Evolutionary conservation across 2,113 vertebrate species (phyloP), one percentile per base, ranked within the genome.

Genomic region (Origma solitaria): DNA sequence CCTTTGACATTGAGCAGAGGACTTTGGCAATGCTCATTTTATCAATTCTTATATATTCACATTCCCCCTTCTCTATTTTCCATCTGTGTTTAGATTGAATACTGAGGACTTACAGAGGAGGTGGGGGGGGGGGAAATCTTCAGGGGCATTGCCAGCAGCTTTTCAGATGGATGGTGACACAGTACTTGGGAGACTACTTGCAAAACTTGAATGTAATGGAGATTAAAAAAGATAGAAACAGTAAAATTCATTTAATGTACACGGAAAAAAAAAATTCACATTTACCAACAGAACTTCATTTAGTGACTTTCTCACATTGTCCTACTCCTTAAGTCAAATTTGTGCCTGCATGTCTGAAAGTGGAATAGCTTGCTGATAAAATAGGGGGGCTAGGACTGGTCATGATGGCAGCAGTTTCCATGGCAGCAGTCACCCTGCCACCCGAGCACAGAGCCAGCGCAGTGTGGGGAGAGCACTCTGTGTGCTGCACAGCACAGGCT

Each of bases 401-500:
- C 58, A 93, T 60, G 11, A 10, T 4, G 42, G 70, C 89, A 90
- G 69, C 35, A 90, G 78, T 86, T 96, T 79, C 82, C 71, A 82
- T 38, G 58, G 81, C 79, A 94, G 88, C 71, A 60, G 45, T 84
- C 82, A 47, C 78, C 69, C 68, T 40, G 37, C n/a, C 73, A 35
- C 40, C 42, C 11, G 50, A 47, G 9, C 27, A 11, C 19, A 31
- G 66, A 94, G 57, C 25, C 69, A 23, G 71, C 1, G 0, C 0
- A 0, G 17, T 9, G 68, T 58, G 58, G 75, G 68, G 75, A 45
- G 71, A 80, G 69, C 7, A 1, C 0, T 0, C 11, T 10, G 19
- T 13, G 71, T 54, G 45, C 47, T 60, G 40, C 53, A 11, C 50
- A 12, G 75, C 11, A 5, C 24, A 0, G 5, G 3, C 28, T 44